phyloP scores from a whole-genome alignment of 1,140 invertebrate genomes.

The Pogonus chalceus region DNA sequence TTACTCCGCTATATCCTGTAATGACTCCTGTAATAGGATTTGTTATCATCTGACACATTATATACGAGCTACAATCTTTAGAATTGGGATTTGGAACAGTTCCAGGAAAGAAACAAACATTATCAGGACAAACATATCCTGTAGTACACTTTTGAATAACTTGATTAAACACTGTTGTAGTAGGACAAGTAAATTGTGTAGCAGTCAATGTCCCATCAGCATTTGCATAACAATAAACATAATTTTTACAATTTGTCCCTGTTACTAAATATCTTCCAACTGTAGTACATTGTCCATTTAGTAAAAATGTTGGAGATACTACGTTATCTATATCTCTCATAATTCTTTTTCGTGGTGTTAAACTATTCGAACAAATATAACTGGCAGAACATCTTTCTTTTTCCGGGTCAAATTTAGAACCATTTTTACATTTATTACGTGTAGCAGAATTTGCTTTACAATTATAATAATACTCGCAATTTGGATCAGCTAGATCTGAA shows the following conservation, averaged over 20 bases:
- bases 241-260: constrained; percentile 1
- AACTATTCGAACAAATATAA: background rate
- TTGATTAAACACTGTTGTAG: background rate
- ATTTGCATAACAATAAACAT: background rate
- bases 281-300: background rate
- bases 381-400: background rate
- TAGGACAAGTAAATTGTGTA: background rate
- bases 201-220: background rate
- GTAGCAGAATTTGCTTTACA: background rate
- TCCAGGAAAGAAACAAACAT: background rate
- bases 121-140: background rate
- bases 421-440: background rate
- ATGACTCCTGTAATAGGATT: too few relatives aligned
- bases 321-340: background rate
- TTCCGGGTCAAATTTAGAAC: background rate
- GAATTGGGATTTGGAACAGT: background rate
- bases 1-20: too few relatives aligned
- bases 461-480: background rate
- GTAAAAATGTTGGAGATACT: background rate
- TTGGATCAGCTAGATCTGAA: background rate
- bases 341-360: background rate
- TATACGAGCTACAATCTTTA: constrained; percentile 5
- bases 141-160: background rate
- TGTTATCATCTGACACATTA: background rate
- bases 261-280: background rate